Base-by-base conservation (phyloP, 92 coral and sea anemone species). In the Montipora capitata region DNA sequence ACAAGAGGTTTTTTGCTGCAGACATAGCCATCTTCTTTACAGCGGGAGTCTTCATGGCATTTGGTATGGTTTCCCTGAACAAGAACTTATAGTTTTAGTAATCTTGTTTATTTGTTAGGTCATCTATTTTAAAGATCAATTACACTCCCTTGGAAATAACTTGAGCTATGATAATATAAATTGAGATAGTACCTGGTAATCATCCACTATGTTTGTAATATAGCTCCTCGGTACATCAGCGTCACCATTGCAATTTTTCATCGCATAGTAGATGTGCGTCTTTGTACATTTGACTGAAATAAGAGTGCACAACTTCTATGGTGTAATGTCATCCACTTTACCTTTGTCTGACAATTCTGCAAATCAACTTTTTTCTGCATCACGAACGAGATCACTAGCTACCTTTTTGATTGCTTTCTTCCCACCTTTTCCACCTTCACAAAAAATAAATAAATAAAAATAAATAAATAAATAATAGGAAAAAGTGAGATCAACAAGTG, bases 241-340 rank as follows among this genome's bases (percentile, higher is more conserved):
- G 52, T 83, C 88, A 72, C 81, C 88, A 52, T 71, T 74, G 64
- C 88, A 83, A 51, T 83, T 83, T 62, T 83, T 72, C 88, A 83
- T 83, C 4, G 45, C 79, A 70, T 49, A 83, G 79, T 58, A 51
- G 65, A 66, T 57, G 45, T 80, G 39, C 48, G 78, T 80, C 27
- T 20, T 20, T 20, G 27, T 20, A 20, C 1, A 20, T 20, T 20
- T 20, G 27, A 20, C 27, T 20, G 79, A 45, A 74, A 41, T 0
- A 56, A 3, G 61, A 20, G 27, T 20, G 35, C 44, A 68, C 35
- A 10, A 2, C 15, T 13, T 20, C 27, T 20, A 45, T 4, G 51
- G 5, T 8, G 8, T 45, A 73, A 45, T 8, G 5, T 45, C 51
- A 45, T 8, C 51, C 51, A 45, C 12, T 15, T 10, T 10, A 57